A percentile compares a stretch with the other conserved stretches of the same genome.
phyloP scores from a whole-genome alignment of 2,797 vertebrate genomes.

The Argyrosomus regius region DNA sequence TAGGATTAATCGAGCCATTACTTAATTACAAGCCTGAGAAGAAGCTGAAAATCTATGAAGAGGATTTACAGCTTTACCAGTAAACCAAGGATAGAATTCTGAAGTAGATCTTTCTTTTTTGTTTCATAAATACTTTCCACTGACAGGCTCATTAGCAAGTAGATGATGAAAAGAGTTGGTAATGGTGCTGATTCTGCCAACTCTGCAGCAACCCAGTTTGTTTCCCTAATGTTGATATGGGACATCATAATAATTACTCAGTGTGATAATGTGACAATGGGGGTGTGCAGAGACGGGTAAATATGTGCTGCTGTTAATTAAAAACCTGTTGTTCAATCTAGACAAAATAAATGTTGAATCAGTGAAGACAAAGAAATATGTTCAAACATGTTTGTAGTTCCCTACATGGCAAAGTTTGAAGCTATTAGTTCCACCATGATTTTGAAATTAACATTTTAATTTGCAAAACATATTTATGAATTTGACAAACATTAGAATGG shows the following conservation, averaged over 20 bases:
- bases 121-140: conserved; percentile 60
- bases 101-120: conserved; percentile 45
- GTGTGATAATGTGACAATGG: not conserved
- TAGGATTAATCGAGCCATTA: conserved; percentile 82
- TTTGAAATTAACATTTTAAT: not conserved
- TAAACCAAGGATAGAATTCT: conserved; percentile 66
- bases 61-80: conserved; percentile 68
- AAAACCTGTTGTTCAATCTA: not conserved
- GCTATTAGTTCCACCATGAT: not conserved
- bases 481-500: not conserved
- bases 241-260: conserved; percentile 27
- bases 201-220: conserved; percentile 20
- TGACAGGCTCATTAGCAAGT: conserved; percentile 59
- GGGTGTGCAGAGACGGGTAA: not conserved
- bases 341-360: not conserved
- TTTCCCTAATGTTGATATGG: conserved; percentile 12
- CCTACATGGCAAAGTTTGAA: not conserved
- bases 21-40: conserved; percentile 76
- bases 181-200: conserved; percentile 35
- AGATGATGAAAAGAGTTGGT: conserved; percentile 45
- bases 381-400: not conserved
- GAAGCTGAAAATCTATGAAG: conserved; percentile 72
- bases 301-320: not conserved
- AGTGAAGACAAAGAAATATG: not conserved
- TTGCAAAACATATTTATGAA: not conserved